phyloP scores from a whole-genome alignment of 2,797 vertebrate species.

The Argyrosomus regius region DNA sequence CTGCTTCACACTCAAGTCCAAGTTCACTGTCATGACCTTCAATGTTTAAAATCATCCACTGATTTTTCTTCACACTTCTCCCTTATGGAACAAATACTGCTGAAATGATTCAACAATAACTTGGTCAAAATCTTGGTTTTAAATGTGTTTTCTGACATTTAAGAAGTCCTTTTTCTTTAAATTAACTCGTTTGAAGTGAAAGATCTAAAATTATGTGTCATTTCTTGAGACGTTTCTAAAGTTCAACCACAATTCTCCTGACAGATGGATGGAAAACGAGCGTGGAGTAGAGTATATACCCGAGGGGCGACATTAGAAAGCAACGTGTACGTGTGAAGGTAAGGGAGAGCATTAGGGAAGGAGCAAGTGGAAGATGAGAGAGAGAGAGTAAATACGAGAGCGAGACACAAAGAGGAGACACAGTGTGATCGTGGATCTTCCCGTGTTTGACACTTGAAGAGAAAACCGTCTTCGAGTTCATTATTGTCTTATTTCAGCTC shows the following conservation, averaged over 20 bases:
- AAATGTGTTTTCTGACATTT: conserved; percentile 38
- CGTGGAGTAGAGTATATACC: conserved; percentile 49
- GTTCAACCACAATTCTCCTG: conserved; percentile 56
- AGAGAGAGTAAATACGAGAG: conserved; percentile 25
- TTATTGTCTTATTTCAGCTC: conserved; percentile 9
- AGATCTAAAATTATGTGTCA: conserved; percentile 6
- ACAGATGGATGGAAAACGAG: conserved; percentile 66
- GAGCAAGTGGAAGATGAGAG: conserved; percentile 35
- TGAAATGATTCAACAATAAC: no score
- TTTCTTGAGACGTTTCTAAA: conserved; percentile 51
- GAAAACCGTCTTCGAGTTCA: conserved; percentile 19
- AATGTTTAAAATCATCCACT: background rate
- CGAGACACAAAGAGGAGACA: conserved; percentile 41
- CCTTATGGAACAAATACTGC: background rate
- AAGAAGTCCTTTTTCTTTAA: background rate
- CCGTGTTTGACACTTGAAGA: conserved; percentile 12
- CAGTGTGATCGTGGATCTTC: background rate
- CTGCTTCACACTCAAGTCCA: background rate
- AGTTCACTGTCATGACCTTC: background rate
- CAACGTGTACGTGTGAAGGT: conserved; percentile 49
- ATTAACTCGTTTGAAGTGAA: background rate
- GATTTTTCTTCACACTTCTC: background rate
- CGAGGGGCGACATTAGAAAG: conserved; percentile 64
- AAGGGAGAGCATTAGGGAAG: conserved; percentile 44
- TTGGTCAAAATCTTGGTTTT: no score